Conservation (phyloP, 2,113 vertebrate species). For the Micronycteris hirsuta region DNA sequence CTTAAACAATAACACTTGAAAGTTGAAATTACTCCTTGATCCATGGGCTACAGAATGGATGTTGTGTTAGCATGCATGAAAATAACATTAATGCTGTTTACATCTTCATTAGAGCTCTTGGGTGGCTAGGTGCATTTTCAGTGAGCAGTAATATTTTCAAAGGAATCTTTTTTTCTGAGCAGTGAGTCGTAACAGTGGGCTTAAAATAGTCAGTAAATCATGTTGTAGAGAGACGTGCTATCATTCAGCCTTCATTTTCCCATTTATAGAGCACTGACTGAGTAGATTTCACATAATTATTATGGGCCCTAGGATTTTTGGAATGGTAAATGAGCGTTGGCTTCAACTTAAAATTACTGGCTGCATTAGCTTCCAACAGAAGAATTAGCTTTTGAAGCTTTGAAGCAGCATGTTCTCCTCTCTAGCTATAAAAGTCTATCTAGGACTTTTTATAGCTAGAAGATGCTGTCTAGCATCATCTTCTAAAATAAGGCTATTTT, state of each 20-base stretch:
- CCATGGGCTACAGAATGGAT: background rate
- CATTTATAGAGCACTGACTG: too few relatives aligned
- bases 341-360: background rate
- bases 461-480: too few relatives aligned
- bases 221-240: too few relatives aligned
- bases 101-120: background rate
- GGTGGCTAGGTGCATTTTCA: background rate
- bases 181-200: too few relatives aligned
- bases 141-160: background rate
- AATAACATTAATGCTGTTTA: background rate
- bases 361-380: background rate
- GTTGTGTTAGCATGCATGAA: background rate
- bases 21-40: background rate
- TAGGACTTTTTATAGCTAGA: too few relatives aligned
- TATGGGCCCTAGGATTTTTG: background rate
- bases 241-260: too few relatives aligned
- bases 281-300: too few relatives aligned
- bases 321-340: background rate
- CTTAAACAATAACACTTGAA: background rate
- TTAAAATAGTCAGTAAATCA: too few relatives aligned
- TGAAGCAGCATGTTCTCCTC: background rate
- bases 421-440: background rate
- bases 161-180: background rate
- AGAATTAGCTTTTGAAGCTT: background rate
- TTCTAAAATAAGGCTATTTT: background rate